Base-by-base conservation (phyloP, 2,113 vertebrate species). In the Tursiops truncatus region DNA sequence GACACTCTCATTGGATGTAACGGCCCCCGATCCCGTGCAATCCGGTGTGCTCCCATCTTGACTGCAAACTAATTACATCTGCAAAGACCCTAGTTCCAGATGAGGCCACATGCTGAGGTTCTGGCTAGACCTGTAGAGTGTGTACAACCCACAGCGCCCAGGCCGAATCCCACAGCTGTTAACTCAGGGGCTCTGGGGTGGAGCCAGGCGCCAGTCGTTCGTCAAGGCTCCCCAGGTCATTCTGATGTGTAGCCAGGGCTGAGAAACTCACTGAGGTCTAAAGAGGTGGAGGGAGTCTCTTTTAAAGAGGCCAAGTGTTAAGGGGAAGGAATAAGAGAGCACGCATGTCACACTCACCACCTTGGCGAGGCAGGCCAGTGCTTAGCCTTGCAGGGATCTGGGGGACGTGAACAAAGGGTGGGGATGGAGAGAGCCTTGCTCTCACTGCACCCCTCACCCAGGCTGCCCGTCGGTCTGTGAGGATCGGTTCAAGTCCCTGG, bases 211-310 rank as follows among this genome's bases (percentile, higher is more conserved):
- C 15, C 2, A 2, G 53, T 0, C 7, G 26, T 1, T 38, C 15
- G 3, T 38, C 62, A 62, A 17, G 11, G 13, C 36, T 82, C 31
- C 65, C 5, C 8, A 0, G 28, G 18, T 14, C 38, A 41, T 23
- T 21, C n/a, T 4, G 8, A 11, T 0, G 5, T n/a, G 41, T 1
- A 4, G 60, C 18, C 58, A 20, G 0, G 0, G 1, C 3, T 44
- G 50, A 76, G 60, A 50, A 38, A 33, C 60, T 26, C 50, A 36
- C 3, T 1, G 13, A 18, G 31, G 13, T 28, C 25, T 76, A 8
- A 2, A 62, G 31, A 71, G 44, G 50, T 31, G 0, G 0, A n/a
- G 33, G 31, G 20, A 7, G 3, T 18, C 33, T 80, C 8, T 68
- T 62, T 83, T 38, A 31, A 76, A n/a, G 83, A 31, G 12, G 50